Percentiles rank a stretch among this genome's conserved stretches.
Evolutionary conservation across 1,140 invertebrate species (phyloP).

Genomic region (Bombus confusus): DNA sequence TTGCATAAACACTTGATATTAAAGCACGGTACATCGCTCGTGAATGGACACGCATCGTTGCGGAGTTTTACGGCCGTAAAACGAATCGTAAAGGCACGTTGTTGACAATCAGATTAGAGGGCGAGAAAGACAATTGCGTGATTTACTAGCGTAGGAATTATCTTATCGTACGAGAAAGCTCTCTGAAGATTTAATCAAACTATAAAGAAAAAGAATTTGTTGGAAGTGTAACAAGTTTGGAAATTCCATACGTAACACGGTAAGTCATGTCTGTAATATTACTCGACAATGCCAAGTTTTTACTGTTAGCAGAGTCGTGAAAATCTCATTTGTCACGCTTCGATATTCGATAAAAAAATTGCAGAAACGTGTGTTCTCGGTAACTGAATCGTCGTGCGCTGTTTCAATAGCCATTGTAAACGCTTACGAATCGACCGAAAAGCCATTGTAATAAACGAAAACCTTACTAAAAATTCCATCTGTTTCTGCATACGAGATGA

Average conservation of each 20-base stretch:
- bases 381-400: too few species aligned
- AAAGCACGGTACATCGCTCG: neutral
- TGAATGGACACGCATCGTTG: constrained; percentile 21
- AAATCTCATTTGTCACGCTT: too few species aligned
- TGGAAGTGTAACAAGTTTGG: neutral
- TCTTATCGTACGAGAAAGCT: too few species aligned
- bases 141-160: neutral
- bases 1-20: constrained; percentile 4
- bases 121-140: neutral
- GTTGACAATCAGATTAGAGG: constrained; percentile 23
- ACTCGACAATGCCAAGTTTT: too few species aligned
- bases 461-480: neutral
- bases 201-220: too few species aligned
- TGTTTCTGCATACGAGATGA: neutral
- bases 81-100: constrained; percentile 46
- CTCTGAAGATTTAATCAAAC: too few species aligned
- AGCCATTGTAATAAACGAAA: neutral
- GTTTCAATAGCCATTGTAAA: neutral
- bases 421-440: neutral
- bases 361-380: too few species aligned
- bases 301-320: neutral
- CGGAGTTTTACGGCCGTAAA: constrained; percentile 38
- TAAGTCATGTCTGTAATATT: too few species aligned
- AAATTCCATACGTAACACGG: neutral
- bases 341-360: neutral